Conservation (phyloP, 2,797 vertebrate genomes). For the Salarias fasciatus region DNA sequence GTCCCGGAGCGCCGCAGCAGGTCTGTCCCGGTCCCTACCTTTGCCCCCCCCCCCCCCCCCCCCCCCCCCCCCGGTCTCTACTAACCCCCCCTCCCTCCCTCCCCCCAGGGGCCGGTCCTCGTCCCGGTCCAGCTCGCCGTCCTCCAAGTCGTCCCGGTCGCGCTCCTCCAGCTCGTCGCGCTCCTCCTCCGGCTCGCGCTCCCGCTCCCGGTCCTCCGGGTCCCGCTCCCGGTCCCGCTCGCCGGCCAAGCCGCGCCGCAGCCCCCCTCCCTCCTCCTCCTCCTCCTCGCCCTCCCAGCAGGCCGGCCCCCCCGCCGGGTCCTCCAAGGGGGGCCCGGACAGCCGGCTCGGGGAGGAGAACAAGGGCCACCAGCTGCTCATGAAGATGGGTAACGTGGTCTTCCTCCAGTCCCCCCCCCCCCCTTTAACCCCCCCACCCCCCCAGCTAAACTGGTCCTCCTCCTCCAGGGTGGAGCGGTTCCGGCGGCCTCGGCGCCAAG, state of each 20-base stretch:
- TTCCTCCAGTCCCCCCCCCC: no score
- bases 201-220: conserved; percentile 89
- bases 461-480: conserved; percentile 93
- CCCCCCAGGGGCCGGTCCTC: conserved; percentile 92
- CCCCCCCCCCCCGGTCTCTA: conserved; percentile 76
- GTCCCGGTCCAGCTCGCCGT: conserved; percentile 92
- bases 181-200: conserved; percentile 77
- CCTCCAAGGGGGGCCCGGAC: conserved; percentile 82
- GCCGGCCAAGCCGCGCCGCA: conserved; percentile 77
- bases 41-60: no score
- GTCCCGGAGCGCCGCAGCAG: conserved; percentile 95
- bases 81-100: conserved; percentile 70
- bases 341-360: conserved; percentile 94
- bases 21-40: no score
- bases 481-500: conserved; percentile 94
- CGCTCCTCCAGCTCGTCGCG: conserved; percentile 82
- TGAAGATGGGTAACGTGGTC: conserved; percentile 94
- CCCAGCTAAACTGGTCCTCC: background rate
- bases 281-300: conserved; percentile 80
- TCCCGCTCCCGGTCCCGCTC: conserved; percentile 91
- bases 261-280: no score
- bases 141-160: conserved; percentile 94
- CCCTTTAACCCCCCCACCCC: no score
- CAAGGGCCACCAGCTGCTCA: conserved; percentile 97
- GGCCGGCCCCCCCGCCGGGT: conserved; percentile 39